Base-by-base conservation (phyloP, 2,797 vertebrate genomes). In the Carapus acus region DNA sequence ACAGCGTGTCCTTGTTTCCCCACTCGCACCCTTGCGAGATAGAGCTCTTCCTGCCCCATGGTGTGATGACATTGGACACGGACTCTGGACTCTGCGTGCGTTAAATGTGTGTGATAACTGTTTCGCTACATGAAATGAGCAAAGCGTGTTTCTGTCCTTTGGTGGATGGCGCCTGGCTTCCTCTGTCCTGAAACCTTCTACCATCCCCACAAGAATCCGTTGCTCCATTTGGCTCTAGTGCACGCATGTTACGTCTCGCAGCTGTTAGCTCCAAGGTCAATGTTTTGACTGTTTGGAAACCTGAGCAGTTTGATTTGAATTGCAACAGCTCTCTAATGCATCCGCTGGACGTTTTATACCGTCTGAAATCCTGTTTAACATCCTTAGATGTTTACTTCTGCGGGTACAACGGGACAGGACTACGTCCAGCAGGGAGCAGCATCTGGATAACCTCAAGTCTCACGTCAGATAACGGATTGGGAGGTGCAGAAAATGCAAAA, bases 241-340 rank as follows among this genome's bases (percentile, higher is more conserved):
- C 71, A 46, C 29, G 24, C 54, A 52, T 71, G 66, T 71, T 78
- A 69, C 57, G 59, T 60, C 65, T 59, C 31, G 49, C 71, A 83
- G 75, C 74, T 82, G 76, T 51, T 11, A 29, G 45, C 54, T 56
- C 61, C 71, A 69, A 58, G 62, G 69, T 67, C 71, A 67, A 43
- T 79, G 77, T 84, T 84, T 72, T 77, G 71, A 79, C 76, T 79
- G 17, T 65, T 63, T 49, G 64, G 68, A 80, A 83, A 80, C 59
- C 55, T 12, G 61, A 80, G 70, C 44, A 19, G 56, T 76, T 75
- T 76, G 62, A 80, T 81, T 72, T 63, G 46, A 76, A 69, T 58
- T 64, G 47, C 57, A 69, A 19, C 19, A 13, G 50, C 16, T 48
- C 61, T 67, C 53, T 69, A 55, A 75, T 74, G 65, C 68, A 66